These are phyloP conservation scores for Isaurus tuberculatus DNA, from an alignment of 92 coral and sea anemone species.

Conservation along the genomic window DNA sequence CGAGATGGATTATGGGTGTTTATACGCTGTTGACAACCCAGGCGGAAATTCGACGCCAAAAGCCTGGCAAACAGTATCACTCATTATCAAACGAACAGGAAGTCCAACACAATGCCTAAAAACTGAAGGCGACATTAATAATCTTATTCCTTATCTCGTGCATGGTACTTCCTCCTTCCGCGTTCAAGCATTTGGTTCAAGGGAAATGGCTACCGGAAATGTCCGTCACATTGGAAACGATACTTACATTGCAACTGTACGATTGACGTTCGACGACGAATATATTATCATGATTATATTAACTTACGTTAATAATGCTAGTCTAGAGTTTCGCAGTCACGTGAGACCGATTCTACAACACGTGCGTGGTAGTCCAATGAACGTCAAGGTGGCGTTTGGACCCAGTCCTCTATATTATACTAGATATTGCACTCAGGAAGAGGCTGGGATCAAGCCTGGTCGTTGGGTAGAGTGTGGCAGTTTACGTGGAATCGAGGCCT, in stretches of 20 bases:
- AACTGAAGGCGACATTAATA: background rate
- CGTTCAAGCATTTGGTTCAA: conserved; percentile 84
- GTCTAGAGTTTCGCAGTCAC: conserved; percentile 78
- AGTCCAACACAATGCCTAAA: conserved; percentile 36
- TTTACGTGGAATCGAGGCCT: conserved; percentile 84
- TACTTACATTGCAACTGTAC: conserved; percentile 73
- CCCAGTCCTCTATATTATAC: conserved; percentile 71
- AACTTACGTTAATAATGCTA: conserved; percentile 79
- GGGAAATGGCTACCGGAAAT: conserved; percentile 81
- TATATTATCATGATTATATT: conserved; percentile 82
- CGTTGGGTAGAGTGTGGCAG: conserved; percentile 98
- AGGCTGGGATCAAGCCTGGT: conserved; percentile 93
- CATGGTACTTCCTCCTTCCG: conserved; percentile 73
- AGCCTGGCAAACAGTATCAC: conserved; percentile 73
- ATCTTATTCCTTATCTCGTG: background rate
- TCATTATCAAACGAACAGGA: conserved; percentile 67
- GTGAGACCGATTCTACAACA: conserved; percentile 78
- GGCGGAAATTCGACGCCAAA: conserved; percentile 16
- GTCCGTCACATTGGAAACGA: conserved; percentile 83
- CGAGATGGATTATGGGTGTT: conserved; percentile 74
- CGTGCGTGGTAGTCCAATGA: conserved; percentile 84
- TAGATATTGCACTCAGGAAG: conserved; percentile 87
- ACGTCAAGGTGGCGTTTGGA: conserved; percentile 72
- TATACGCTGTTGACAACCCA: conserved; percentile 77
- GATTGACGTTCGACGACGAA: conserved; percentile 79